Evolutionary conservation across 2,113 vertebrate genomes (phyloP).

Genomic region (Ardeotis arabs): DNA sequence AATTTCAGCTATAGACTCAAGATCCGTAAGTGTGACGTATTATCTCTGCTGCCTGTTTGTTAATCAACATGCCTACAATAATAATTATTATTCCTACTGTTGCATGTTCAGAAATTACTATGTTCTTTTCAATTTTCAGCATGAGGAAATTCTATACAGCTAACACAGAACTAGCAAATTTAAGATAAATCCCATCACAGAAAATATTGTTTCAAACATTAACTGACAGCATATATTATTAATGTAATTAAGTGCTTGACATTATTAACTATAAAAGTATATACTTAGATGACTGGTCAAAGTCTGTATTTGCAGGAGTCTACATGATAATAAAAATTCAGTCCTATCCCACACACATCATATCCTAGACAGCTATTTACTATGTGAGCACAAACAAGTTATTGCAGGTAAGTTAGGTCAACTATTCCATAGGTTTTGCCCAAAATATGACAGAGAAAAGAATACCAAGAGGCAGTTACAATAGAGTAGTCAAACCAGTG

Average conservation of each 20-base stretch:
- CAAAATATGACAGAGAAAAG: not conserved
- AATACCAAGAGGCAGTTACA: not conserved
- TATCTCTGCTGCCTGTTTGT: not conserved
- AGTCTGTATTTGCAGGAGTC: not conserved
- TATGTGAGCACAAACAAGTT: not conserved
- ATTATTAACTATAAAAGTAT: not conserved
- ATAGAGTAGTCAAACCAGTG: not conserved
- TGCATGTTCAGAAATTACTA: not conserved
- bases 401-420: not conserved
- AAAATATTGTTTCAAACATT: not conserved
- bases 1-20: not conserved
- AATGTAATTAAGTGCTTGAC: not conserved
- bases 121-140: not conserved
- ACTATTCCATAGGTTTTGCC: not conserved
- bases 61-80: not conserved
- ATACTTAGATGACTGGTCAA: not conserved
- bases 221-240: not conserved
- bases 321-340: not conserved
- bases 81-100: not conserved
- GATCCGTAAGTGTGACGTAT: not conserved
- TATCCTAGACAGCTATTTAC: not conserved
- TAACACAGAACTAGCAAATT: not conserved
- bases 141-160: not conserved
- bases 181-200: not conserved
- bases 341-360: not conserved